Evolutionary conservation across 2,888 invertebrate genomes (phyloP).

Genomic region (Drosophila prostipennis): DNA sequence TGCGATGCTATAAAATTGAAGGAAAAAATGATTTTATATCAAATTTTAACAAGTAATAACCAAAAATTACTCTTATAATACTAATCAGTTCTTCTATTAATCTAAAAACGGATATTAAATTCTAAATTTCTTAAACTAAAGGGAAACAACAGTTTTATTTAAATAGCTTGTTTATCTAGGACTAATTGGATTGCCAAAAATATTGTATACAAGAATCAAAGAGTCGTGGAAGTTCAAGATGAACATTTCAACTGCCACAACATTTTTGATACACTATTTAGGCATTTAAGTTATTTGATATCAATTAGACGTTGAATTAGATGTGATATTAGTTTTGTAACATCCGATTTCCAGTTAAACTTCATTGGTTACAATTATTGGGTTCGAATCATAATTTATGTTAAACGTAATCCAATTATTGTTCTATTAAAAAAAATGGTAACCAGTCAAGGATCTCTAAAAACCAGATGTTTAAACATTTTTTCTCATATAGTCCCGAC

Average conservation of each 20-base stretch:
- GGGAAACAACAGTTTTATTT: not conserved
- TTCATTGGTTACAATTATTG: too few relatives aligned
- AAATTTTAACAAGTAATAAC: slow-evolving; percentile 37
- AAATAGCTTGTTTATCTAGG: not conserved
- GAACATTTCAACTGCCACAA: not conserved
- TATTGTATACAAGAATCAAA: not conserved
- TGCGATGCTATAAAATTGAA: slow-evolving; percentile 70
- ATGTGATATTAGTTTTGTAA: too few relatives aligned
- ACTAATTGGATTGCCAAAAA: not conserved
- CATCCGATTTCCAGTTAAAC: too few relatives aligned
- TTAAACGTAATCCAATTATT: too few relatives aligned
- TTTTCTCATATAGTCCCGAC: too few relatives aligned
- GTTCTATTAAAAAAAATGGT: too few relatives aligned
- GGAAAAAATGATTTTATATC: slow-evolving; percentile 63
- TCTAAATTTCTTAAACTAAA: slow-evolving; percentile 15
- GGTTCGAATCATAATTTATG: too few relatives aligned
- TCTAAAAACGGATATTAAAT: slow-evolving; percentile 8
- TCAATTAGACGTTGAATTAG: too few relatives aligned
- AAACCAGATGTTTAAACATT: too few relatives aligned
- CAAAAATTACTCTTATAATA: slow-evolving; percentile 32
- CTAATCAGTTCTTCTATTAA: not conserved
- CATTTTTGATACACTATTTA: not conserved
- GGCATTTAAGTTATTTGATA: too few relatives aligned
- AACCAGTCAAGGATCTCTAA: too few relatives aligned
- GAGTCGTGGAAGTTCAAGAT: not conserved